phyloP scores from a whole-genome alignment of 1,140 invertebrate genomes.

The Rhagoletis pomonella region DNA sequence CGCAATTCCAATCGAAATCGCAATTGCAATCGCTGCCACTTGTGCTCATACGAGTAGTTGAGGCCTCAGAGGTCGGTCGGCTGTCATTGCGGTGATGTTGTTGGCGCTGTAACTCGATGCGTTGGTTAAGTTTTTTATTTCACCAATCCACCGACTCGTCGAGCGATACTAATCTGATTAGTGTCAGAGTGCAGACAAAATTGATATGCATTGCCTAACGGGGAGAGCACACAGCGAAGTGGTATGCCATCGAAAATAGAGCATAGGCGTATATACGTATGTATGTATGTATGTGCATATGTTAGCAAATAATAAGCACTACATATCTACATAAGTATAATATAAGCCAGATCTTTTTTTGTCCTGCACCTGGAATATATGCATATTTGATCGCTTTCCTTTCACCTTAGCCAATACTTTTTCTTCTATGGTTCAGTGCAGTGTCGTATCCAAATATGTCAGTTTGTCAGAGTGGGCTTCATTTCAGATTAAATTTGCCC shows the following conservation, averaged over 20 bases:
- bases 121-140: constrained; percentile 54
- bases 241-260: neutral
- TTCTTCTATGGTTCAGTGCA: too few relatives aligned
- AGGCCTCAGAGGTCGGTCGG: neutral
- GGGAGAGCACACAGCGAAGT: neutral
- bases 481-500: too few relatives aligned
- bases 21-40: constrained; percentile 25
- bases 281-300: too few relatives aligned
- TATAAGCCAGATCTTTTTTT: too few relatives aligned
- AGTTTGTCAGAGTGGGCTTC: too few relatives aligned
- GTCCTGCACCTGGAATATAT: too few relatives aligned
- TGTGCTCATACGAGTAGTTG: constrained; percentile 10
- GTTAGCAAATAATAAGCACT: too few relatives aligned
- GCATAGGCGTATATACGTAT: neutral
- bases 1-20: constrained; percentile 27
- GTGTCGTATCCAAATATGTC: too few relatives aligned
- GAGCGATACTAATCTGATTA: constrained; percentile 74
- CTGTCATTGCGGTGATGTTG: constrained; percentile 31
- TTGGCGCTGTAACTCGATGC: constrained; percentile 69
- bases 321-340: too few relatives aligned
- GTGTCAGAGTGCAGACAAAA: constrained; percentile 66
- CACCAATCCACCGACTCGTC: constrained; percentile 56
- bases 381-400: too few relatives aligned
- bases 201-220: constrained; percentile 59
- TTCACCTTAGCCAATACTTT: too few relatives aligned